Conservation (phyloP, 2,888 invertebrate genomes). For the Agrilus biguttatus region DNA sequence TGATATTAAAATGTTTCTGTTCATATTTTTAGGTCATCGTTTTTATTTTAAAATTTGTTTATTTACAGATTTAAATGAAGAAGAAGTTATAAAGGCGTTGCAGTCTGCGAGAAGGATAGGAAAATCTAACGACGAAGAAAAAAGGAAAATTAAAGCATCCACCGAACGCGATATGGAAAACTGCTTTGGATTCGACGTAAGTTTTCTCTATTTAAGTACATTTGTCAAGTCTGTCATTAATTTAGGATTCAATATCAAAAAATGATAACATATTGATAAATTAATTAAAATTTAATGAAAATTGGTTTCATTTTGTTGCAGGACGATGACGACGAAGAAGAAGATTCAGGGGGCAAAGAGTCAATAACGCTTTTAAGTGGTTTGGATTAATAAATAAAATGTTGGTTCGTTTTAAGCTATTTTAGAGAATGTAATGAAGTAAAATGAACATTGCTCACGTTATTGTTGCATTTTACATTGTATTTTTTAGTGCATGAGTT, state of each 20-base stretch:
- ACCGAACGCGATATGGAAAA: slow-evolving; percentile 57
- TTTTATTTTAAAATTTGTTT: slow-evolving; percentile 2
- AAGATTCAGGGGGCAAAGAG: slow-evolving; percentile 18
- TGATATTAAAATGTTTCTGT: too few species aligned
- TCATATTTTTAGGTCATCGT: neutral
- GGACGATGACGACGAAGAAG: slow-evolving; percentile 30
- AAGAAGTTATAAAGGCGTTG: slow-evolving; percentile 31
- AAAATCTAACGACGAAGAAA: slow-evolving; percentile 20
- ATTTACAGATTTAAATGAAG: slow-evolving; percentile 29
- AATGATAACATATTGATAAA: too few species aligned
- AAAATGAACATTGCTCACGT: too few species aligned
- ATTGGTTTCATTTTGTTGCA: slow-evolving; percentile 12
- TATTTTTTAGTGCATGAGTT: too few species aligned
- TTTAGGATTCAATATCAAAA: too few species aligned
- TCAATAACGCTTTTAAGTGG: slow-evolving; percentile 24
- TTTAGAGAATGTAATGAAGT: too few species aligned
- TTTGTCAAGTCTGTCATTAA: too few species aligned
- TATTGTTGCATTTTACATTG: too few species aligned
- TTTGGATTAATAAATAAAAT: slow-evolving; percentile 5
- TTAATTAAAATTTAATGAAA: neutral
- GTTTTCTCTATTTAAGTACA: slow-evolving; percentile 16
- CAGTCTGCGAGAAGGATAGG: slow-evolving; percentile 25
- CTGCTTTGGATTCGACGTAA: slow-evolving; percentile 73
- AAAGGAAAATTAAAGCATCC: slow-evolving; percentile 27
- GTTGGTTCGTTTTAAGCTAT: too few species aligned